These are phyloP conservation scores for Pipa parva DNA, from an alignment of 2,113 vertebrate genomes.

Conservation along the genomic window DNA sequence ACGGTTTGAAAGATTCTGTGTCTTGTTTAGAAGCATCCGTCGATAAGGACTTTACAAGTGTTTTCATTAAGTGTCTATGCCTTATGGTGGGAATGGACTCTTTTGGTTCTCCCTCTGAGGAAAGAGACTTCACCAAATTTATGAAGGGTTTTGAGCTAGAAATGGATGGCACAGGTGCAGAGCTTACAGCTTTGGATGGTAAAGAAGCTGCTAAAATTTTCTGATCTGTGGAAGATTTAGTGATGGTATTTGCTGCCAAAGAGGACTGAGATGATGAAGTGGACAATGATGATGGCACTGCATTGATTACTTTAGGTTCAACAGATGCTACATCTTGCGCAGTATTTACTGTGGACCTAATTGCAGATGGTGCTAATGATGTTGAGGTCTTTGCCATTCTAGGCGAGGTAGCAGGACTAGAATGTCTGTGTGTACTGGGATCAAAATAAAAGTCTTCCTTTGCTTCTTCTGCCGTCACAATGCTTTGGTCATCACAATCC, in stretches of 20 bases:
- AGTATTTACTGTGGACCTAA: constrained; percentile 53
- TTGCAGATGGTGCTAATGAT: constrained; percentile 45
- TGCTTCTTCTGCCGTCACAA: constrained; percentile 82
- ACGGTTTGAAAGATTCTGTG: constrained; percentile 68
- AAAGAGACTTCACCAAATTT: constrained; percentile 88
- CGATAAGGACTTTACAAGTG: constrained; percentile 92
- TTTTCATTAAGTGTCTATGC: constrained; percentile 94
- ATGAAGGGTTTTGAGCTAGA: constrained; percentile 81
- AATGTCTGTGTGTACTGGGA: constrained; percentile 52
- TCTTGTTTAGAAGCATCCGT: constrained; percentile 86
- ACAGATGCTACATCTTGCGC: constrained; percentile 50
- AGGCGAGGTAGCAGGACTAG: constrained; percentile 54
- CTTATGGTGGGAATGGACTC: constrained; percentile 67
- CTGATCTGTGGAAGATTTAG: constrained; percentile 64
- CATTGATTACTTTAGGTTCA: constrained; percentile 55
- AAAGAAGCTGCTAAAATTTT: constrained; percentile 71
- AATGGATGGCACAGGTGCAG: constrained; percentile 53
- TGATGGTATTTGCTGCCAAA: constrained; percentile 53
- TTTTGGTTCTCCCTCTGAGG: constrained; percentile 87
- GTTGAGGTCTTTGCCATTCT: constrained; percentile 55
- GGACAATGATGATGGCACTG: constrained; percentile 64
- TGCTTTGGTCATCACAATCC: constrained; percentile 69
- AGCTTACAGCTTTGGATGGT: constrained; percentile 72
- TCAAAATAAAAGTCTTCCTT: constrained; percentile 82
- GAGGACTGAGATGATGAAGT: constrained; percentile 49